Conservation (phyloP, 1,140 invertebrate genomes). For the Trinorchestia longiramus region DNA sequence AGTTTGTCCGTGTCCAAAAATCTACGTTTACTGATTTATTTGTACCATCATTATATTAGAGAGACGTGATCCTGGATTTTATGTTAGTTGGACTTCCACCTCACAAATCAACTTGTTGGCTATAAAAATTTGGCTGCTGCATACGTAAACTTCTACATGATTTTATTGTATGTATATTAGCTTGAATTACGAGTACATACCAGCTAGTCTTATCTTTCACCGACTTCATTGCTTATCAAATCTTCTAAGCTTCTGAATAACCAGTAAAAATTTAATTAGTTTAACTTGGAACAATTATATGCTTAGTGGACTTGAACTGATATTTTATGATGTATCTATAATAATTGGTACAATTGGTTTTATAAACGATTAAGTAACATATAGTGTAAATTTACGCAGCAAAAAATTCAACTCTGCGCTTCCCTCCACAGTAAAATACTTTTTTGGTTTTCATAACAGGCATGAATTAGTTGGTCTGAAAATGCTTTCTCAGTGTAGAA, state of each 20-base stretch:
- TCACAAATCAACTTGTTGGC: not conserved
- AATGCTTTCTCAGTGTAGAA: too few species aligned
- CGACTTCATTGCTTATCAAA: not conserved
- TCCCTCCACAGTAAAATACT: too few species aligned
- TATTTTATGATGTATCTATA: too few species aligned
- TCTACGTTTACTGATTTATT: slow-evolving; percentile 40
- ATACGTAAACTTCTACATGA: not conserved
- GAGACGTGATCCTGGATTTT: not conserved
- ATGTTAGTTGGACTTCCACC: not conserved
- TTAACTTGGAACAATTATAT: too few species aligned
- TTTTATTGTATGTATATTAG: not conserved
- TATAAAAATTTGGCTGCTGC: not conserved
- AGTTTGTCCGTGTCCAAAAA: slow-evolving; percentile 17
- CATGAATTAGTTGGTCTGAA: too few species aligned
- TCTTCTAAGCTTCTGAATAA: not conserved
- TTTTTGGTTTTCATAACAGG: too few species aligned
- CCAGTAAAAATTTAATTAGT: not conserved
- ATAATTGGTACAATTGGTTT: too few species aligned
- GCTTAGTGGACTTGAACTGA: too few species aligned
- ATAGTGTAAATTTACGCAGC: too few species aligned
- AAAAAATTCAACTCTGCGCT: too few species aligned
- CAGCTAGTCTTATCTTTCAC: not conserved
- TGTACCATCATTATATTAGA: not conserved
- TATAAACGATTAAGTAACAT: too few species aligned
- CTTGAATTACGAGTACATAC: not conserved